These are phyloP conservation scores for Hypocryptadius cinnamomeus DNA, from an alignment of 2,113 vertebrate genomes.

Conservation along the genomic window DNA sequence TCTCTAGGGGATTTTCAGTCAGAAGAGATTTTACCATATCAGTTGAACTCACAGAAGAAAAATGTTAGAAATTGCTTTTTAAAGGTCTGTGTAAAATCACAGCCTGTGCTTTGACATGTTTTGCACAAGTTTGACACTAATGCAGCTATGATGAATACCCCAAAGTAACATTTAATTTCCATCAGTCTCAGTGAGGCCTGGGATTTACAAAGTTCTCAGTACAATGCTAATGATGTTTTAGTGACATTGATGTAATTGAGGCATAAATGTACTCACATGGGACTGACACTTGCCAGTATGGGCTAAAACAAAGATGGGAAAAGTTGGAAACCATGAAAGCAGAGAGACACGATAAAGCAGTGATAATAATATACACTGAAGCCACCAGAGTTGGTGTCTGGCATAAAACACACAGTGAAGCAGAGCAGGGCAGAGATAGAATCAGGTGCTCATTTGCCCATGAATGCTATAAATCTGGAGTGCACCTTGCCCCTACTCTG, in stretches of 20 bases:
- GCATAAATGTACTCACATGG: background rate
- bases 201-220: background rate
- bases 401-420: background rate
- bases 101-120: accelerated
- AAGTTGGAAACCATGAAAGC: background rate
- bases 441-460: background rate
- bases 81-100: background rate
- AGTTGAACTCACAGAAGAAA: background rate
- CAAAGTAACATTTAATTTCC: background rate
- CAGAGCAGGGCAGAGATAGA: background rate
- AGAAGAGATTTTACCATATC: background rate
- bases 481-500: background rate
- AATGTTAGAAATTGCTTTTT: background rate
- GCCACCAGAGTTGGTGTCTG: background rate
- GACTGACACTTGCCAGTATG: background rate
- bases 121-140: background rate
- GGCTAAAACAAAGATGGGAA: background rate
- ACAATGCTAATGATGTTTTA: background rate
- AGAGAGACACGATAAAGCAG: background rate
- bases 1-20: background rate
- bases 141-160: background rate
- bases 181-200: background rate
- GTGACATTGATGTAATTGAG: background rate
- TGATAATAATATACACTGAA: background rate
- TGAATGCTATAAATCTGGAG: background rate